Percentiles rank a stretch among this genome's conserved stretches.
Conservation (phyloP, 2,113 vertebrate genomes). For the Halcyon senegalensis region DNA sequence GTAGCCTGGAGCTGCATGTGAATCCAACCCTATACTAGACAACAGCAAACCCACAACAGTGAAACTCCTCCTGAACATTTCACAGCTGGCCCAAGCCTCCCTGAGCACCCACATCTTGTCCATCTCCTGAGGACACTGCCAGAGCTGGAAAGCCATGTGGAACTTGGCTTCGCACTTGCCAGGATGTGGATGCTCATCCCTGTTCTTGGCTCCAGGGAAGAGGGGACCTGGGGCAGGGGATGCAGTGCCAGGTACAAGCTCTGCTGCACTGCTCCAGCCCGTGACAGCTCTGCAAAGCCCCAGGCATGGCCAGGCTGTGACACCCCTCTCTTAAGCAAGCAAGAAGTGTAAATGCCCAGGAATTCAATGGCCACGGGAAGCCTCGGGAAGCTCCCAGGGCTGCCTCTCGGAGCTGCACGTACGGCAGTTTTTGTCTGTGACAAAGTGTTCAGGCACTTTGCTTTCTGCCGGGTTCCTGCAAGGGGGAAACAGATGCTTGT, state of each 20-base stretch:
- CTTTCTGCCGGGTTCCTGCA: neutral
- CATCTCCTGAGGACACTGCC: too few species aligned
- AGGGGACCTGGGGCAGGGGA: neutral
- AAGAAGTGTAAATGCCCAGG: neutral
- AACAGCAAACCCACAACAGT: neutral
- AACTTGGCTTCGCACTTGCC: neutral
- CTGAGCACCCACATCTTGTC: neutral
- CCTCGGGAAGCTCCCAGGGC: neutral
- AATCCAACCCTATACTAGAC: neutral
- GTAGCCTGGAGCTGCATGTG: neutral
- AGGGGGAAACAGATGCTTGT: neutral
- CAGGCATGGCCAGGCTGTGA: fast-evolving
- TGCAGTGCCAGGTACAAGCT: neutral
- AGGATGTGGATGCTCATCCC: neutral
- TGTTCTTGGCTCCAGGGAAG: too few species aligned
- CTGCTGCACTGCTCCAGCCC: neutral
- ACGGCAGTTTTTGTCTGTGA: neutral
- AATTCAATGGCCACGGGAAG: neutral
- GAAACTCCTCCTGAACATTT: neutral
- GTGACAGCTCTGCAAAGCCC: neutral
- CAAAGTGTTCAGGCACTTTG: neutral
- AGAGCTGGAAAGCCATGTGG: neutral
- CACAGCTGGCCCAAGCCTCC: neutral
- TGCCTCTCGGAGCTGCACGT: neutral
- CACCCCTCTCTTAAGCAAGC: neutral